These are phyloP conservation scores for Lagopus muta DNA, from an alignment of 2,113 vertebrate species.

Conservation along the genomic window DNA sequence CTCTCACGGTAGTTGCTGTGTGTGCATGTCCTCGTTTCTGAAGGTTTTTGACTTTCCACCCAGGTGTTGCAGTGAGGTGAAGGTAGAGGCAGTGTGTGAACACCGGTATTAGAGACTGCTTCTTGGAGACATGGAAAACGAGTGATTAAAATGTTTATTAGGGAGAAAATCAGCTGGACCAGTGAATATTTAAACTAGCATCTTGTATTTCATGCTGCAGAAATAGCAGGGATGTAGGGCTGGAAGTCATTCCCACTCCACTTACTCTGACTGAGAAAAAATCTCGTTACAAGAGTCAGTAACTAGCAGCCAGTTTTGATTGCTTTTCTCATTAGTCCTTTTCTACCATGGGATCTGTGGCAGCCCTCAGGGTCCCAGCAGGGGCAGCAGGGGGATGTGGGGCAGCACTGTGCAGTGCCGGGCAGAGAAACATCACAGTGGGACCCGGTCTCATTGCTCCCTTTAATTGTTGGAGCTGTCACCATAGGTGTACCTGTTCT, in stretches of 20 bases:
- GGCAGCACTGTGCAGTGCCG: not conserved
- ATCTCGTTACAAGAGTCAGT: not conserved
- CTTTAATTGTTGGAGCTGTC: not conserved
- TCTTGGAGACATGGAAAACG: not conserved
- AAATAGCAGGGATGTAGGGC: not conserved
- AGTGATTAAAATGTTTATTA: not conserved
- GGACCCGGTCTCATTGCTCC: not conserved
- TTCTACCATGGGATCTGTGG: not conserved
- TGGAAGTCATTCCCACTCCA: not conserved
- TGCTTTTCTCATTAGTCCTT: not conserved
- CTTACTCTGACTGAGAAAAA: not conserved
- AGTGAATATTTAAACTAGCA: constrained; percentile 11
- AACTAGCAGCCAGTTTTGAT: not conserved
- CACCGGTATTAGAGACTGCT: not conserved
- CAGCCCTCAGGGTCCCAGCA: not conserved
- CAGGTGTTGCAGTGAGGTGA: not conserved
- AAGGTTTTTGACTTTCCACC: not conserved
- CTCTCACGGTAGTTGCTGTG: not conserved
- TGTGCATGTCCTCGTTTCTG: not conserved
- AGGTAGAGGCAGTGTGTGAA: not conserved
- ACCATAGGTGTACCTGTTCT: not conserved
- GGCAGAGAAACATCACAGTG: not conserved
- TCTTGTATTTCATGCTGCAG: not conserved
- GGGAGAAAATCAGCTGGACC: not conserved
- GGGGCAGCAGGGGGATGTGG: no score